Evolutionary conservation across 1,140 invertebrate species (phyloP), one percentile per base, ranked within the genome.

Genomic region (Mycetomoellerius zeteki): DNA sequence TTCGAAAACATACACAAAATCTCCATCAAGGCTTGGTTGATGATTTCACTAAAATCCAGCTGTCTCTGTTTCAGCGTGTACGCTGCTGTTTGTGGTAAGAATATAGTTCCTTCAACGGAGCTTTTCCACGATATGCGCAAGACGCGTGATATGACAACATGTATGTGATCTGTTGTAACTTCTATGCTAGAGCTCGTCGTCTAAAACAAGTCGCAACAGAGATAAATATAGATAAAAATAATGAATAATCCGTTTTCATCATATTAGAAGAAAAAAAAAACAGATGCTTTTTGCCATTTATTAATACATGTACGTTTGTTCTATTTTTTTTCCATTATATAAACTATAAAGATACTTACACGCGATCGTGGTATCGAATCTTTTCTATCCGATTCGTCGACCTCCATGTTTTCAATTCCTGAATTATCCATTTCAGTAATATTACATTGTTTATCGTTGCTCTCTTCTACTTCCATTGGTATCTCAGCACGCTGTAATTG

Each of bases 361-460:
- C 95, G 91, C 85, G 95, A 95, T 93, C 94, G 93, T 43, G 94
- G 91, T 69, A 92, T 80, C 54, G 89, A 87, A 76, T 96, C 94
- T 94, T 95, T 95, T 71, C 93, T 92, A 82, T 95, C 94, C 4
- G 92, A 93, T 78, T 96, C 95, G 30, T 97, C 96, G 5, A 97
- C 97, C 94, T 97, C 97, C 97, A 97, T 98, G 92, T 96, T 97
- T 93, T 97, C 97, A 92, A 97, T 97, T 14, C 97, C 97, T 60
- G 97, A 97, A 94, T 97, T 97, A 94, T 97, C 97, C 52, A 96
- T 95, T 77, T 95, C 95, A 43, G 92, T 94, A 72, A 91, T 96
- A 86, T 95, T 95, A 77, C 93, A 93, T 85, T 96, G 95, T 89
- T 96, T 96, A 47, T 95, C 92, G 85, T 94, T 95, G 50, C 88